Percentiles rank a stretch among this genome's conserved stretches.
Evolutionary conservation across 2,113 vertebrate species (phyloP).

Genomic region (Oenanthe melanoleuca): DNA sequence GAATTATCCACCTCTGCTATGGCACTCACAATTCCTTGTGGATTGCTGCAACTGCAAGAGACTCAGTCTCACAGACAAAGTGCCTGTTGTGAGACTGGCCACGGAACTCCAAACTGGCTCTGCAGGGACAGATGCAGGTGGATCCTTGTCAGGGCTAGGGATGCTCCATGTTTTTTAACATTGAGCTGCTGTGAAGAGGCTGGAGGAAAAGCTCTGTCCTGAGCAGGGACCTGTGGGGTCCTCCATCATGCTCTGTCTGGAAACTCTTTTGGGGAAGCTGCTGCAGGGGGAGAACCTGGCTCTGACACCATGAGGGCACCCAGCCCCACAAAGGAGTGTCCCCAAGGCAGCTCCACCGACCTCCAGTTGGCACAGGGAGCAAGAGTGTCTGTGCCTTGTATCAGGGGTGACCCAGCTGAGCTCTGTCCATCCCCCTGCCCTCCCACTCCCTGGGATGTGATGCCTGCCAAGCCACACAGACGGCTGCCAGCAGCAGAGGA

Average conservation of each 20-base stretch:
- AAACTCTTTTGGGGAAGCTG: not conserved
- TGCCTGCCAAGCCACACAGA: not conserved
- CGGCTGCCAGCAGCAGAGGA: not conserved
- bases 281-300: not conserved
- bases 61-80: not conserved
- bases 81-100: fast-evolving
- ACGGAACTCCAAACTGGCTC: not conserved
- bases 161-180: fast-evolving
- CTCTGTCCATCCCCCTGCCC: not conserved
- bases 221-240: fast-evolving
- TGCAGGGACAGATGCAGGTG: fast-evolving
- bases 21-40: not conserved
- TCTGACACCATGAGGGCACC: not conserved
- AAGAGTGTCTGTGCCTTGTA: not conserved
- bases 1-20: not conserved
- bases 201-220: not conserved
- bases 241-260: not conserved
- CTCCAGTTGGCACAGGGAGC: not conserved
- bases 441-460: not conserved
- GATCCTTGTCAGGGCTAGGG: fast-evolving
- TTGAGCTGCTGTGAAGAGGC: not conserved
- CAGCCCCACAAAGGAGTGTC: not conserved
- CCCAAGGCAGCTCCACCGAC: fast-evolving
- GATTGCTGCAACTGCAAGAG: not conserved
- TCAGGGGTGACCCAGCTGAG: not conserved